Percentiles rank a stretch among this genome's conserved stretches.
Evolutionary conservation across 2,888 invertebrate genomes (phyloP).

Genomic region (Empis stercorea): DNA sequence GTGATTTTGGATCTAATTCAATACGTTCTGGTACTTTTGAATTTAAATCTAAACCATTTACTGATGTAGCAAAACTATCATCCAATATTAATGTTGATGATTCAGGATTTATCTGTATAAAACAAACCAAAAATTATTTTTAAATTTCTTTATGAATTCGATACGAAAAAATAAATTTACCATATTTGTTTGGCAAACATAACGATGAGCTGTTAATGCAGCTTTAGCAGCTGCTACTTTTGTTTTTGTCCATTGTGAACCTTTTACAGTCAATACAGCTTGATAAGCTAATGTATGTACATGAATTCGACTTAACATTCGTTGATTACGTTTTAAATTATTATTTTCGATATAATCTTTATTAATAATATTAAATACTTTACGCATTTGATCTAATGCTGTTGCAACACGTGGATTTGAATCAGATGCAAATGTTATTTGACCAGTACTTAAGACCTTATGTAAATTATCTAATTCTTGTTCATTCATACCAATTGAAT

Average conservation of each 20-base stretch:
- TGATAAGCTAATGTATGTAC: constrained; percentile 82
- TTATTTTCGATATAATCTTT: constrained; percentile 18
- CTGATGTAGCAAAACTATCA: constrained; percentile 67
- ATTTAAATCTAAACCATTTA: constrained; percentile 27
- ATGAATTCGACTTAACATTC: constrained; percentile 60
- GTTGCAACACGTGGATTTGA: constrained; percentile 68
- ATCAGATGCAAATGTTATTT: constrained; percentile 60
- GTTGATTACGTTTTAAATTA: constrained; percentile 33
- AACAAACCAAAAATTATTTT: background rate
- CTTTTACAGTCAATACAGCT: constrained; percentile 58
- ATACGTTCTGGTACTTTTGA: constrained; percentile 42
- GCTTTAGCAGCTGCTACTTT: constrained; percentile 72
- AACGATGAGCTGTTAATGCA: constrained; percentile 66
- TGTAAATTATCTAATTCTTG: constrained; percentile 70
- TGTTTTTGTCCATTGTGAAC: constrained; percentile 62
- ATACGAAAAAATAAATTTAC: too few relatives aligned
- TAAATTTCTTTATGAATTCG: background rate
- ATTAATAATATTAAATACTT: constrained; percentile 39
- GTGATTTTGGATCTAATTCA: constrained; percentile 51
- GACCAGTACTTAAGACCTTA: constrained; percentile 53
- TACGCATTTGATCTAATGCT: constrained; percentile 69
- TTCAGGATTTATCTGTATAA: constrained; percentile 32
- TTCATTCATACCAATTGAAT: constrained; percentile 81
- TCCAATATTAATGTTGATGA: constrained; percentile 52
- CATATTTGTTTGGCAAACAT: constrained; percentile 59